A percentile compares a stretch with the other conserved stretches of the same genome.
Conservation (phyloP, 2,797 vertebrate genomes). For the Platalea minor region DNA sequence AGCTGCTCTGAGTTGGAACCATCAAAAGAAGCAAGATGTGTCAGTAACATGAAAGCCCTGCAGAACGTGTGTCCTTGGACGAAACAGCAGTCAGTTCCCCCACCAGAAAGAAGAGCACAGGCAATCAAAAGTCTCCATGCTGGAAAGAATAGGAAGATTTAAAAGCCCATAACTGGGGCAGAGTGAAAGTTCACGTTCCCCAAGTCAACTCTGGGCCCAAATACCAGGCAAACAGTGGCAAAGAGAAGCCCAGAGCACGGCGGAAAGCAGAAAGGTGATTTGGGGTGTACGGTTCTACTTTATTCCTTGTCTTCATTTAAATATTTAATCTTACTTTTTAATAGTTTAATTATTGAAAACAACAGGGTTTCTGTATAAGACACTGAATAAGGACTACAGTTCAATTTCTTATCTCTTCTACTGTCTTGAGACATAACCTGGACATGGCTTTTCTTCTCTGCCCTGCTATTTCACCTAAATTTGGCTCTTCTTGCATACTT, state of each 20-base stretch:
- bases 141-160: background rate
- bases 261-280: background rate
- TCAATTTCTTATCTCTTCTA: background rate
- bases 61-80: fast-evolving
- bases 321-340: background rate
- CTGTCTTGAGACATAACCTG: background rate
- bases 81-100: background rate
- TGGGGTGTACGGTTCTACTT: background rate
- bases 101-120: background rate
- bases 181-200: background rate
- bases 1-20: background rate
- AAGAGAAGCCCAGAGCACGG: background rate
- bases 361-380: background rate
- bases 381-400: background rate
- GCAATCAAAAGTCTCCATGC: background rate
- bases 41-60: background rate
- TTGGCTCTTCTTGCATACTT: background rate
- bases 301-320: background rate
- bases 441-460: background rate
- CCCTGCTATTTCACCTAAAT: background rate
- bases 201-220: background rate
- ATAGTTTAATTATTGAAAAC: background rate
- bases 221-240: background rate
- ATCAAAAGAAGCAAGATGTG: background rate
- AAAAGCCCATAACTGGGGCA: background rate